Base-by-base conservation (phyloP, 1,140 invertebrate species). In the Orius insidiosus region DNA sequence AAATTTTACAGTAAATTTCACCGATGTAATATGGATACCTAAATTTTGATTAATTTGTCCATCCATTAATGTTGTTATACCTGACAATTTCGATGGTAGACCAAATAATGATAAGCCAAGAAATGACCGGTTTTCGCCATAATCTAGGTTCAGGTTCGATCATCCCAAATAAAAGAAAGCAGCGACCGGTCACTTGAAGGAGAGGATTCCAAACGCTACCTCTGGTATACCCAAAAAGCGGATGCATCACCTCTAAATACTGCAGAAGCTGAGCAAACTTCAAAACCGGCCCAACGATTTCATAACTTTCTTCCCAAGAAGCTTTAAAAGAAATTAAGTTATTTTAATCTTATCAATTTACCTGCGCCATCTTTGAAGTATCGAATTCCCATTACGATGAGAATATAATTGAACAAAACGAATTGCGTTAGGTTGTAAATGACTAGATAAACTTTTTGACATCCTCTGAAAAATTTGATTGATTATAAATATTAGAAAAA, bases 381-480 rank as follows among this genome's bases (percentile, higher is more conserved):
- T 43, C 76, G 67, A 11, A 88, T 72, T 1, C 62, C 63, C 62
- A 94, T 75, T 9, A 89, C 77, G 14, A 68, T 59, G 13, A 86
- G 56, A 24, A 92, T 68, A 56, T 88, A 93, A 4, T 75, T 65
- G 60, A 79, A 94, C 7, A 86, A 86, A 49, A 92, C 69, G 61
- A 86, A 88, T 71, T 93, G 89, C 59, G 79, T 84, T 47, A 94
- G 63, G 64, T 94, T 95, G 64, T 94, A 95, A 38, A 90, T 62
- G 47, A 87, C 74, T 38, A 94, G 63, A 60, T 95, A 95, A 0
- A 85, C 79, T 83, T 85, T 55, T 79, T 81, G 8, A 81, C 68
- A 57, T 82, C 76, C 62, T 89, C 75, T 80, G 70, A 56, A 55
- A 49, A 24, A 59, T 57, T 52, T 59, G 15, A 51, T n/a, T n/a